Evolutionary conservation across 2,113 vertebrate genomes (phyloP), one percentile per base, ranked within the genome.

Genomic region (Ailuropoda melanoleuca): DNA sequence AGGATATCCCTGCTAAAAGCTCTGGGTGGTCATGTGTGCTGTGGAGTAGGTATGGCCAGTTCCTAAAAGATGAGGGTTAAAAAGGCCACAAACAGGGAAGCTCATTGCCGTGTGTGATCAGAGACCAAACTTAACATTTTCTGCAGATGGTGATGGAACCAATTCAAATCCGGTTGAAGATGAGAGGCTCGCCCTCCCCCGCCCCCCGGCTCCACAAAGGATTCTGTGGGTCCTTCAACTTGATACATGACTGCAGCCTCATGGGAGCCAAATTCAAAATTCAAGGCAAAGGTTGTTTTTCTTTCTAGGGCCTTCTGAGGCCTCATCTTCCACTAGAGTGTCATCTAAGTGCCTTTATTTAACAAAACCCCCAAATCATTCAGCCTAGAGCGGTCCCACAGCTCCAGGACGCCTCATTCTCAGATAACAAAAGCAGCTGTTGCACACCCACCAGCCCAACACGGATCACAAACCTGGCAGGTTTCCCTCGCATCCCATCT

Each of bases 361-460:
- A 81, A 92, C 46, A 70, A 92, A 95, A 23, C 17, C 53, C 64
- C 8, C 15, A 97, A 95, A 88, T 97, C 26, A 74, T 92, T 95
- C 88, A 60, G 84, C 87, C 85, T 88, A 19, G 46, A 88, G 62
- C 46, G 78, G 50, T 90, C 92, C 56, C 96, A 93, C 1, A 39
- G 82, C n/a, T 56, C 85, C 88, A 93, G 74, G n/a, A 88, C 82
- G 58, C 80, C 80, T 90, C 64, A 53, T 95, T 94, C 72, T 90
- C 56, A 48, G 92, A 88, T 95, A 97, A 94, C 92, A 97, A 97
- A 97, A 98, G 74, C 95, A 98, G 97, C 90, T 98, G 96, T 78
- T 97, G n/a, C 62, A n/a, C 6, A 64, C 90, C 37, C 88, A 91
- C 64, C 23, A 97, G 84, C 92, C 34, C 85, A 82, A 96, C n/a